Conservation (phyloP, 53 echinoderm and acorn worm species). For the Zoroaster sp. region DNA sequence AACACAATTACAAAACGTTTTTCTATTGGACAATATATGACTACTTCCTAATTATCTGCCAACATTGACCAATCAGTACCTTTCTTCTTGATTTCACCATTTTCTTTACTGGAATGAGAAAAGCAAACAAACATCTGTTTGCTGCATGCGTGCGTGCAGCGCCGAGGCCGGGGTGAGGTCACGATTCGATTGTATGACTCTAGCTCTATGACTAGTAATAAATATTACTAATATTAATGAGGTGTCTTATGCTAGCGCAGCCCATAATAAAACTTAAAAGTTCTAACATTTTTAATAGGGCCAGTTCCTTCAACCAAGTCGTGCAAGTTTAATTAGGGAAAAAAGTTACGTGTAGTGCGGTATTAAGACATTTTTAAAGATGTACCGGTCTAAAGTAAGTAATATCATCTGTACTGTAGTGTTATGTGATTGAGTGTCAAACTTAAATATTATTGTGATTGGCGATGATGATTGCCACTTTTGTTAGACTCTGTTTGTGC, state of each 20-base stretch:
- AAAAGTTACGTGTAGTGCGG: background rate
- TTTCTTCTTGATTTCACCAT: background rate
- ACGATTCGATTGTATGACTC: too few relatives aligned
- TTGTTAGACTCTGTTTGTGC: too few relatives aligned
- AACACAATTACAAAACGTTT: background rate
- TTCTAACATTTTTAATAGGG: too few relatives aligned
- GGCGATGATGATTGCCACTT: too few relatives aligned
- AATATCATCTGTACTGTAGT: background rate
- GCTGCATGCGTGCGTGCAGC: background rate
- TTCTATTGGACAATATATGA: constrained; percentile 11
- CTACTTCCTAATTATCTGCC: constrained; percentile 18
- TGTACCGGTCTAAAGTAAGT: constrained; percentile 54
- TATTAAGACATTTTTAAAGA: background rate
- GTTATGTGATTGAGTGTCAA: background rate
- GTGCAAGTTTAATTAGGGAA: background rate
- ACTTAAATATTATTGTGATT: too few relatives aligned
- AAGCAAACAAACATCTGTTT: constrained; percentile 49
- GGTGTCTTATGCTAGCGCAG: too few relatives aligned
- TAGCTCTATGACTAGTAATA: too few relatives aligned
- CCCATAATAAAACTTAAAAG: too few relatives aligned
- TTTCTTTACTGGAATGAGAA: constrained; percentile 58
- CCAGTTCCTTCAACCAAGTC: too few relatives aligned
- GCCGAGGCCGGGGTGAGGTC: background rate
- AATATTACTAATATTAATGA: too few relatives aligned
- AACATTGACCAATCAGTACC: constrained; percentile 7